Percentiles rank a stretch among this genome's conserved stretches.
Evolutionary conservation across 2,888 invertebrate genomes (phyloP).

Genomic region (Rhamphomyia laevipes): DNA sequence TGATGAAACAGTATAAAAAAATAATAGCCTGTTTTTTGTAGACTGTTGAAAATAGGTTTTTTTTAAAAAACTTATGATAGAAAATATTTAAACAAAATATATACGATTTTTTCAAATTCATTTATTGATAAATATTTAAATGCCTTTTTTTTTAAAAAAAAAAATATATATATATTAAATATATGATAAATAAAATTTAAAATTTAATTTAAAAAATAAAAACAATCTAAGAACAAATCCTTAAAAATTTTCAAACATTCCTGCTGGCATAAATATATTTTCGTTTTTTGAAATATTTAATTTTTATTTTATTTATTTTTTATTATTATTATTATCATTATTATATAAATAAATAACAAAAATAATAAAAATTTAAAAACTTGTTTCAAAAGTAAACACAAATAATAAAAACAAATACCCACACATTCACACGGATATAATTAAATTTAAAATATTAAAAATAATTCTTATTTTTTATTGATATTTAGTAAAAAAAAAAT

Average conservation of each 20-base stretch:
- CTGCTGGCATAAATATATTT: constrained; percentile 20
- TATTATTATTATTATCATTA: too few species aligned
- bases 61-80: constrained; percentile 13
- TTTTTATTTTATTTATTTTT: background rate
- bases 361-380: constrained; percentile 3
- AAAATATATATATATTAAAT: too few species aligned
- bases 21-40: constrained; percentile 19
- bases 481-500: constrained; percentile 17
- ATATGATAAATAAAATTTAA: too few species aligned
- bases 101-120: background rate
- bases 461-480: background rate
- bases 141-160: too few species aligned
- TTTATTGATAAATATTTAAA: too few species aligned
- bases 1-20: too few species aligned
- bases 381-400: constrained; percentile 13
- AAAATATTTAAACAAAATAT: constrained; percentile 6
- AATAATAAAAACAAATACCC: constrained; percentile 12
- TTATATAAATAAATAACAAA: background rate
- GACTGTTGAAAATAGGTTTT: constrained; percentile 18
- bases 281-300: constrained; percentile 14
- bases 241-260: constrained; percentile 20
- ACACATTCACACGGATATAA: background rate
- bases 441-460: too few species aligned
- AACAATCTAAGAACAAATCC: too few species aligned
- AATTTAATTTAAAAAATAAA: constrained; percentile 13